Evolutionary conservation across 2,113 vertebrate species (phyloP).

Genomic region (Aspiorhynchus laticeps): DNA sequence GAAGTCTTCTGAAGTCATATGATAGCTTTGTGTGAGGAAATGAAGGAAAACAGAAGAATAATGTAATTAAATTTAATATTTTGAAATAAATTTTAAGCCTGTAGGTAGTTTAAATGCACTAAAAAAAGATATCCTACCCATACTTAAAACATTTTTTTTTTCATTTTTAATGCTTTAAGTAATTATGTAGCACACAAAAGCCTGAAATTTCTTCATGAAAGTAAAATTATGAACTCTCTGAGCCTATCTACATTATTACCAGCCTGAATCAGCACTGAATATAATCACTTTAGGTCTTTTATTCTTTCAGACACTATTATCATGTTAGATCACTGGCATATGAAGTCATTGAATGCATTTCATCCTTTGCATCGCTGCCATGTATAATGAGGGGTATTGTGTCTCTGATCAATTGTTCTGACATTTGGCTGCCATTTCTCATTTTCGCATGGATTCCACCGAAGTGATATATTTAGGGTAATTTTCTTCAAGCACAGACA

Average conservation of each 20-base stretch:
- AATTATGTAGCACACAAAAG: neutral
- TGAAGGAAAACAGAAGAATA: neutral
- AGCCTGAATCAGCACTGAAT: neutral
- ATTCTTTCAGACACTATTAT: conserved; percentile 12
- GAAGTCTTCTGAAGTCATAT: neutral
- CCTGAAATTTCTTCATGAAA: neutral
- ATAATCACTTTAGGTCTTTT: neutral
- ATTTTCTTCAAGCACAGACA: conserved; percentile 19
- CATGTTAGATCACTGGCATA: conserved; percentile 16
- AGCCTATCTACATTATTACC: neutral
- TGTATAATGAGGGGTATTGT: conserved; percentile 34
- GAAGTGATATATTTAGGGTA: neutral
- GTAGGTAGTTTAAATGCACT: neutral
- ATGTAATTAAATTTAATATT: neutral
- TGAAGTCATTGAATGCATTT: neutral
- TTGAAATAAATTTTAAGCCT: neutral
- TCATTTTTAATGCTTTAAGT: neutral
- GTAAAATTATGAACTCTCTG: neutral
- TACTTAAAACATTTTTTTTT: neutral
- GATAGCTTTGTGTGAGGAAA: neutral
- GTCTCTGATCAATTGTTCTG: conserved; percentile 5
- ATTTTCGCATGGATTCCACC: conserved; percentile 10
- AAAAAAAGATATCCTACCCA: neutral
- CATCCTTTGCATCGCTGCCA: neutral
- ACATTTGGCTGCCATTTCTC: neutral